phyloP scores from a whole-genome alignment of 2,113 vertebrate genomes.

The Coryphaenoides rupestris region DNA sequence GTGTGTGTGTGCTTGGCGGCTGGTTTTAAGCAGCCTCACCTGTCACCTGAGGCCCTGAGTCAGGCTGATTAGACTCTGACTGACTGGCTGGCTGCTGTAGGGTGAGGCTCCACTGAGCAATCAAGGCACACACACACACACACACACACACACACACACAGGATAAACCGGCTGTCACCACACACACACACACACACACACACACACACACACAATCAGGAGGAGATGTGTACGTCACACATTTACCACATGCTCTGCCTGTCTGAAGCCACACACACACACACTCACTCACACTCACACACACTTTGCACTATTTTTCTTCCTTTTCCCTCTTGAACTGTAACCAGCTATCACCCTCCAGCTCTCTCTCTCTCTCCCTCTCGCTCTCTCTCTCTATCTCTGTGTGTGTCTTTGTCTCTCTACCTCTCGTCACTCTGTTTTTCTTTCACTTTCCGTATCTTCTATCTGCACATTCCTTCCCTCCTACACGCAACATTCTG shows the following conservation, averaged over 20 bases:
- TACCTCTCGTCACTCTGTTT: constrained; percentile 61
- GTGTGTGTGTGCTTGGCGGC: too few species aligned
- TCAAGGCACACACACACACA: too few species aligned
- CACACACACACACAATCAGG: too few species aligned
- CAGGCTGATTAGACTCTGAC: too few species aligned
- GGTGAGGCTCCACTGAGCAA: too few species aligned
- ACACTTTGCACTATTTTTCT: constrained; percentile 23
- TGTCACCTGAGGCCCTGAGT: too few species aligned
- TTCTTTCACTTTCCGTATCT: constrained; percentile 73
- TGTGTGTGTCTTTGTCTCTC: constrained; percentile 63
- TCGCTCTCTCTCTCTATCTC: constrained; percentile 39
- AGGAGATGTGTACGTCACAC: too few species aligned
- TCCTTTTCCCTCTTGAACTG: constrained; percentile 48
- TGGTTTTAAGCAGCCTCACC: too few species aligned
- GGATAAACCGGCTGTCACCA: too few species aligned
- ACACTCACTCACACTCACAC: constrained; percentile 10
- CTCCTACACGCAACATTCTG: constrained; percentile 77
- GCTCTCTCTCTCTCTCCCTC: constrained; percentile 44
- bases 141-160: too few species aligned
- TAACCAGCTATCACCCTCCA: constrained; percentile 30
- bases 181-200: too few species aligned
- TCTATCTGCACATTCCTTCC: constrained; percentile 80
- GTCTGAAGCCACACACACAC: not conserved
- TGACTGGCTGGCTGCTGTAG: too few species aligned
- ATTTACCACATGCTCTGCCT: constrained; percentile 25